Evolutionary conservation across 2,113 vertebrate species (phyloP), one percentile per base, ranked within the genome.

Genomic region (Oriolus oriolus): DNA sequence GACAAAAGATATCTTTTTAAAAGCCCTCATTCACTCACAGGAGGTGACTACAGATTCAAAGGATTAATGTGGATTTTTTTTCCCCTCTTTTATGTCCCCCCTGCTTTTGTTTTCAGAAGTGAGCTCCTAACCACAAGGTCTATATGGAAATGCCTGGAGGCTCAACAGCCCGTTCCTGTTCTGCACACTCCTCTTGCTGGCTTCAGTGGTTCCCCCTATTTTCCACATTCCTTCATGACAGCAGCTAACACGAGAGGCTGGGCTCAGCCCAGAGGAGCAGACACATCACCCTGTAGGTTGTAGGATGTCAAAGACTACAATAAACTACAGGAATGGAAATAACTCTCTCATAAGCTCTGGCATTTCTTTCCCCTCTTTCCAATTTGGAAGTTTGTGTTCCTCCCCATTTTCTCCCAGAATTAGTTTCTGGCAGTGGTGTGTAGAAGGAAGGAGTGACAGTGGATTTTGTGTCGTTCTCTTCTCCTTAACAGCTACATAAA

Each of bases 1-100:
- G 70, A 94, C 87, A 94, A 95, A 96, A 91, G 93, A 50, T 88
- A 11, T 49, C 30, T 94, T 95, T 93, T 94, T 89, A 75, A 89
- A 96, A 96, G 70, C 74, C 70, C 94, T 95, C 86, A 10, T 86
- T 94, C 92, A 44, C 87, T 95, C 86, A 84, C 73, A 66, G 74
- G 94, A 91, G 71, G 80, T 69, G 88, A 94, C 95, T 89, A 94
- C 71, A 85, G 71, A 95, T 90, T 92, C 80, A 78, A 64, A 68
- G 90, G 89, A 95, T 95, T 97, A 95, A 84, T 79, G 77, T 17
- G 85, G 88, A 83, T 79, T 79, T 59, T 83, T 86, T 92, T 76
- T 74, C 6, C 66, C 7, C 70, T 81, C 69, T 47, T 95, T 92
- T 83, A 66, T 91, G 70, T 39, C 26, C 66, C 68, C 63, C 57